Conservation (phyloP, 2,797 vertebrate species). For the Dicrostonyx torquatus region DNA sequence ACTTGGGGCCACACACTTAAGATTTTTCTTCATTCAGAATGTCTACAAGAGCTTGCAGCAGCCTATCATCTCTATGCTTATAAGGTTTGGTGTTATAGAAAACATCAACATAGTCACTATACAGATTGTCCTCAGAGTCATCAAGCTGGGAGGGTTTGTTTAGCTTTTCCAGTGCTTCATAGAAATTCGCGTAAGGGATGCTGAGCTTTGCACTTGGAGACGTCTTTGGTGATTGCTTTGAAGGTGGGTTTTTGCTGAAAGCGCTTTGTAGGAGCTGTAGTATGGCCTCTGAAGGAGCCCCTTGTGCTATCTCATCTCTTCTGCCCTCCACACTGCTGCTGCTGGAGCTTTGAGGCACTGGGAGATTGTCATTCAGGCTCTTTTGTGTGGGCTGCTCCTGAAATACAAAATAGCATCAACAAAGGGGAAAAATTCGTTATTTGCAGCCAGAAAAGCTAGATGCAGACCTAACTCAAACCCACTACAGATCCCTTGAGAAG, state of each 20-base stretch:
- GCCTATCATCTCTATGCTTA: slow-evolving; percentile 95
- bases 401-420: slow-evolving; percentile 70
- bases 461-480: too few relatives aligned
- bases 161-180: slow-evolving; percentile 93
- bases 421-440: slow-evolving; percentile 3
- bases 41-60: slow-evolving; percentile 95
- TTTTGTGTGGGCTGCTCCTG: slow-evolving; percentile 84
- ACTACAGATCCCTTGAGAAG: neutral
- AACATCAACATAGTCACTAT: slow-evolving; percentile 93
- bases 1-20: slow-evolving; percentile 59
- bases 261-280: slow-evolving; percentile 92
- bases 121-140: slow-evolving; percentile 90
- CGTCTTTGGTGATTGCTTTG: slow-evolving; percentile 81
- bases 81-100: slow-evolving; percentile 95
- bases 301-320: slow-evolving; percentile 80
- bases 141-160: slow-evolving; percentile 89
- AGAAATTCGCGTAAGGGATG: slow-evolving; percentile 90
- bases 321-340: neutral
- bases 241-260: slow-evolving; percentile 89
- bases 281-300: slow-evolving; percentile 87
- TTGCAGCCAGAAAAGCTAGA: neutral
- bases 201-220: slow-evolving; percentile 75
- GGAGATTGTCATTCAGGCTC: slow-evolving; percentile 57
- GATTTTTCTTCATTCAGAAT: slow-evolving; percentile 91
- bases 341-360: slow-evolving; percentile 54